Evolutionary conservation across 2,797 vertebrate genomes (phyloP).

Genomic region (Scyliorhinus canicula): DNA sequence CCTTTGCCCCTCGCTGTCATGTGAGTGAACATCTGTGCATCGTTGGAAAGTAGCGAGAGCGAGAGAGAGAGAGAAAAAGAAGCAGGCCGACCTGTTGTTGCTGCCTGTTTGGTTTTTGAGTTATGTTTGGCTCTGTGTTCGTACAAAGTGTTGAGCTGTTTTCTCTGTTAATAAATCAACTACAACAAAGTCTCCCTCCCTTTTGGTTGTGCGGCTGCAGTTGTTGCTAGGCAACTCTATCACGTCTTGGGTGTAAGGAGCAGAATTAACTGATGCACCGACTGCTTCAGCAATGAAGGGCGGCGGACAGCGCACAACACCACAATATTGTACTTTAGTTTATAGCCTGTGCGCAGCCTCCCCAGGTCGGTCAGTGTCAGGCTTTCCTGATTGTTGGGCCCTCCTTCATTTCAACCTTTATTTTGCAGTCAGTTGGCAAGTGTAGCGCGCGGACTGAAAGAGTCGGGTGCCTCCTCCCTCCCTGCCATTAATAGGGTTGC

Average conservation of each 20-base stretch:
- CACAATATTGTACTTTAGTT: not conserved
- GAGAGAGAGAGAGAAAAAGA: not conserved
- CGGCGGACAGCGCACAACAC: too few relatives aligned
- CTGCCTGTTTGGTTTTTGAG: not conserved
- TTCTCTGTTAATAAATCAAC: not conserved
- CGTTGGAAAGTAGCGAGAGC: too few relatives aligned
- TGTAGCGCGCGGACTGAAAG: not conserved
- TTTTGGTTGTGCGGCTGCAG: not conserved
- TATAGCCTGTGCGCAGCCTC: not conserved
- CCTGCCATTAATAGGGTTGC: not conserved
- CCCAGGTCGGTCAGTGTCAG: not conserved
- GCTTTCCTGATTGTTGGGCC: not conserved
- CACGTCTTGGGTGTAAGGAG: not conserved
- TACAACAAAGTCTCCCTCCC: not conserved
- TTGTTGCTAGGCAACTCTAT: not conserved
- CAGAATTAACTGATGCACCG: not conserved
- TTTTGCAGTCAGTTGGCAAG: not conserved
- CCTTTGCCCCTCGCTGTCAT: not conserved
- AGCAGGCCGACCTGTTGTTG: not conserved
- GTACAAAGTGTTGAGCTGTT: not conserved
- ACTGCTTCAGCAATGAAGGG: not conserved
- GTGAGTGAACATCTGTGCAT: not conserved
- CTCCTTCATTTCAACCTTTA: not conserved
- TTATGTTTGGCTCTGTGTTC: not conserved
- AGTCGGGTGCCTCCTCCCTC: not conserved